These are phyloP conservation scores for Hydroisotoma schaefferi DNA, from an alignment of 2,888 invertebrate genomes.

Conservation along the genomic window DNA sequence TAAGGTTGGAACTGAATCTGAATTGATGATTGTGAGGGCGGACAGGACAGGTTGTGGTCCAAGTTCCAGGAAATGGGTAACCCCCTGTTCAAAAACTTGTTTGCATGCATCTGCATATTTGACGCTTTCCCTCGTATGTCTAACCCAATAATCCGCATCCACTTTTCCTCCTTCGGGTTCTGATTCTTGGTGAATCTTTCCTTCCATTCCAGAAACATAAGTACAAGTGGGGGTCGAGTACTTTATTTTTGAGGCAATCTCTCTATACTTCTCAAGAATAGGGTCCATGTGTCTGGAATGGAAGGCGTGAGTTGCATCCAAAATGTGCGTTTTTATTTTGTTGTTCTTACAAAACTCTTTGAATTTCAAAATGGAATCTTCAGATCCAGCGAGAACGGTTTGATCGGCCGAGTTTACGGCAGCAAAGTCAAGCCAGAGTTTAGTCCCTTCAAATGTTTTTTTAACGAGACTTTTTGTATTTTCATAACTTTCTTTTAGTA, in stretches of 20 bases:
- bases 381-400: slow-evolving; percentile 28
- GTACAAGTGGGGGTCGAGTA: slow-evolving; percentile 6
- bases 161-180: background rate
- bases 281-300: slow-evolving; percentile 37
- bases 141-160: slow-evolving; percentile 24
- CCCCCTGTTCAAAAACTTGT: background rate
- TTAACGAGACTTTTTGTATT: slow-evolving; percentile 8
- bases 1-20: slow-evolving; percentile 3
- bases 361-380: slow-evolving; percentile 16
- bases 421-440: slow-evolving; percentile 21
- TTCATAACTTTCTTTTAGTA: slow-evolving; percentile 21
- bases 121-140: slow-evolving; percentile 25
- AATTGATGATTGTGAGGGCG: slow-evolving; percentile 9
- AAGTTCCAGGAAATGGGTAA: slow-evolving; percentile 31
- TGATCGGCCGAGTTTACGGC: slow-evolving; percentile 34
- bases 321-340: slow-evolving; percentile 13
- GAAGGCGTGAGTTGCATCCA: slow-evolving; percentile 37
- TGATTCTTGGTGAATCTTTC: no score
- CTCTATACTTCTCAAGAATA: slow-evolving; percentile 26
- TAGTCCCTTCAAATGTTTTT: background rate
- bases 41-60: slow-evolving; percentile 38
- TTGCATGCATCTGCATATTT: slow-evolving; percentile 19
- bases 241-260: slow-evolving; percentile 15
- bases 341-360: slow-evolving; percentile 8
- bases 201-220: slow-evolving; percentile 34